Percentiles rank a stretch among this genome's conserved stretches.
phyloP scores from a whole-genome alignment of 2,888 invertebrate species.

The Empis stercorea region DNA sequence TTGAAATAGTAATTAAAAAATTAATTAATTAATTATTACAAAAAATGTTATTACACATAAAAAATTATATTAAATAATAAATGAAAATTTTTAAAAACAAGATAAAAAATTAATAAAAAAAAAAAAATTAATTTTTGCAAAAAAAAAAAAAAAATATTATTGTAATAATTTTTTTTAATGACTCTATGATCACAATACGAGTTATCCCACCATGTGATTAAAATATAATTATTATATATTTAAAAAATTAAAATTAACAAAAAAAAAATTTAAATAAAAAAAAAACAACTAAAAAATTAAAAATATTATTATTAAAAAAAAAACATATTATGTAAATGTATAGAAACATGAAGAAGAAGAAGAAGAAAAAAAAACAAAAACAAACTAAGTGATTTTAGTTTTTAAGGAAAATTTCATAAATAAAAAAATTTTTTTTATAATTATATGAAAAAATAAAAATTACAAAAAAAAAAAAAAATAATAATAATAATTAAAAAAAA shows the following conservation, averaged over 20 bases:
- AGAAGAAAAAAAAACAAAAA: conserved; percentile 10
- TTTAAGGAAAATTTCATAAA: conserved; percentile 14
- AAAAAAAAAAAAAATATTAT: background rate
- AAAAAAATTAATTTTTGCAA: too few relatives aligned
- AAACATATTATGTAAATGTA: conserved; percentile 9
- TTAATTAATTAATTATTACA: too few relatives aligned
- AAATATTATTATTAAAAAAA: conserved; percentile 10
- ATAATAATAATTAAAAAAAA: background rate
- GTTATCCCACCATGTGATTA: conserved; percentile 30
- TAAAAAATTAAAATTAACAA: background rate
- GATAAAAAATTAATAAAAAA: too few relatives aligned
- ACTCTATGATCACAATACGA: conserved; percentile 24
- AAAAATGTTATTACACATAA: too few relatives aligned
- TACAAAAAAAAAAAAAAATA: conserved; percentile 5
- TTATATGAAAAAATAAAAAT: conserved; percentile 11
- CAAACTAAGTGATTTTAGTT: conserved; percentile 15
- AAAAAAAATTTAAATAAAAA: conserved; percentile 2
- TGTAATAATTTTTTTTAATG: conserved; percentile 12
- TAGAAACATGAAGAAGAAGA: too few relatives aligned
- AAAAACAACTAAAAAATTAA: conserved; percentile 7
- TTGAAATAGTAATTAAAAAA: too few relatives aligned
- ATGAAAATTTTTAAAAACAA: too few relatives aligned
- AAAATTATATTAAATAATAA: too few relatives aligned
- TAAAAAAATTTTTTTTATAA: conserved; percentile 10
- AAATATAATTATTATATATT: conserved; percentile 9